Conservation (phyloP, 1,140 invertebrate genomes). For the Drosophila jambulina region DNA sequence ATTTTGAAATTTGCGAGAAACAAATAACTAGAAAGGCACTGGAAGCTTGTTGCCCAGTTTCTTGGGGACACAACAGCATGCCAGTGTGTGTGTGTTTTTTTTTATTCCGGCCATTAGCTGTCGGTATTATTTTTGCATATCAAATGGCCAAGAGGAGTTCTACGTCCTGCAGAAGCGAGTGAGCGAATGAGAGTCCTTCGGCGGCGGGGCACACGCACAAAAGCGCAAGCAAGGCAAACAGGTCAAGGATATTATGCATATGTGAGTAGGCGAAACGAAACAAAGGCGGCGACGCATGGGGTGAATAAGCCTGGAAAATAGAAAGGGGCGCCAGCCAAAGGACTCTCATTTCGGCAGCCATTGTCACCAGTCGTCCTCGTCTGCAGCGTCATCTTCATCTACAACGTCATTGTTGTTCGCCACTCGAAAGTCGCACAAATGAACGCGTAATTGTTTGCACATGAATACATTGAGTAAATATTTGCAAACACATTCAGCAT, state of each 20-base stretch:
- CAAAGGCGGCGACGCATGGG: slow-evolving; percentile 11
- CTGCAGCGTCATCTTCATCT: slow-evolving; percentile 43
- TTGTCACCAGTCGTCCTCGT: slow-evolving; percentile 38
- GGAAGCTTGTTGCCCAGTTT: neutral
- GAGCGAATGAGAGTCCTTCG: slow-evolving; percentile 10
- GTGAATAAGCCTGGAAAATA: neutral
- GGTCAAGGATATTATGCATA: slow-evolving; percentile 80
- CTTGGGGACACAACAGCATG: neutral
- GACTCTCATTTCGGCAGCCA: slow-evolving; percentile 44
- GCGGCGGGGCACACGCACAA: slow-evolving; percentile 50
- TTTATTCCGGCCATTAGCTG: slow-evolving; percentile 61
- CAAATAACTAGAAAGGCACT: neutral
- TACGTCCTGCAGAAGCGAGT: neutral
- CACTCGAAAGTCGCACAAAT: slow-evolving; percentile 75
- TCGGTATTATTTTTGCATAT: slow-evolving; percentile 72
- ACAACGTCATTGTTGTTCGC: slow-evolving; percentile 37
- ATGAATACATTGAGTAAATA: slow-evolving; percentile 81
- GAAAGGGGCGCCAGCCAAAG: slow-evolving; percentile 1
- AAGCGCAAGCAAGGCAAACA: slow-evolving; percentile 68
- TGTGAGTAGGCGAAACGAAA: slow-evolving; percentile 50
- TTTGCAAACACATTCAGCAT: slow-evolving; percentile 67
- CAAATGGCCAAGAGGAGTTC: slow-evolving; percentile 46
- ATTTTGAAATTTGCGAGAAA: neutral
- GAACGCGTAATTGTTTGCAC: slow-evolving; percentile 81
- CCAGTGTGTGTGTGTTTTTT: slow-evolving; percentile 31